These are phyloP conservation scores for Lycophotia porphyrea DNA, from an alignment of 2,888 invertebrate species.

Conservation along the genomic window DNA sequence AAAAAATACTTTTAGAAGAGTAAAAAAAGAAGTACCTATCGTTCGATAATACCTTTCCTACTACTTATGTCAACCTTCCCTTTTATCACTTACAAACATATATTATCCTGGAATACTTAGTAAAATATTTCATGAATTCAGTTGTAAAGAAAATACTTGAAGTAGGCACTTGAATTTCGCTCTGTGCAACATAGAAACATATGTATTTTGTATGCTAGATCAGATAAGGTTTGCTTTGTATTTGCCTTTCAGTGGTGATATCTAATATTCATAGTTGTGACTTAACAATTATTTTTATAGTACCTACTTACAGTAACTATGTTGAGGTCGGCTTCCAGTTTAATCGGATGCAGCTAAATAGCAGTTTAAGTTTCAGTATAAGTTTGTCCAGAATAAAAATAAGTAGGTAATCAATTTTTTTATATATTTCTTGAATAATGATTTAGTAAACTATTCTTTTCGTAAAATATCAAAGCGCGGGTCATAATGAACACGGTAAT, in stretches of 20 bases:
- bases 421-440: neutral
- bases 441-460: neutral
- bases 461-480: neutral
- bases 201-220: conserved; percentile 1
- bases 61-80: too few species aligned
- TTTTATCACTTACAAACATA: neutral
- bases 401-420: neutral
- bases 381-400: neutral
- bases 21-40: neutral
- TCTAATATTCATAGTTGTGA: neutral
- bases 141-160: conserved; percentile 6
- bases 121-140: conserved; percentile 32
- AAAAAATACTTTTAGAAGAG: neutral
- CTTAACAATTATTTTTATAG: neutral
- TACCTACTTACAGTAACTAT: neutral
- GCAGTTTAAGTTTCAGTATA: too few species aligned
- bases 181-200: conserved; percentile 1
- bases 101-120: neutral
- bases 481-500: neutral
- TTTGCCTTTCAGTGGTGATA: neutral
- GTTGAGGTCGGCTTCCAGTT: too few species aligned
- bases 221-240: conserved; percentile 1
- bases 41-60: too few species aligned
- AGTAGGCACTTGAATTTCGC: conserved; percentile 29
- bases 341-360: too few species aligned